Base-by-base conservation (phyloP, 2,888 invertebrate species). In the Petrolisthes manimaculis region DNA sequence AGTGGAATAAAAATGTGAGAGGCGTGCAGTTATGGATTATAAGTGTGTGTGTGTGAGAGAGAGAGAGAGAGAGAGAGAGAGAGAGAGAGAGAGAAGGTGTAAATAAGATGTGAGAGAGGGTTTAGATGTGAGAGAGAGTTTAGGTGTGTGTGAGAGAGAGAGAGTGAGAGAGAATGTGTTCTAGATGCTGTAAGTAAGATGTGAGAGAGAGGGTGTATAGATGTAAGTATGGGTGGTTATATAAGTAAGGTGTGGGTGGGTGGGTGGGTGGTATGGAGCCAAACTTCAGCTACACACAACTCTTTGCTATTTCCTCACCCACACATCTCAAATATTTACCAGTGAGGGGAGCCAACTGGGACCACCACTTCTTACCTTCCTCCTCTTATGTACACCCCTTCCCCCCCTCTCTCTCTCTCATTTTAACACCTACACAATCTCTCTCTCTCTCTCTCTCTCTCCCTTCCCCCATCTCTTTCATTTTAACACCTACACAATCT, bases 141-240 rank as follows among this genome's bases (percentile, higher is more conserved):
- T 54, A 37, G 9, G 9, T 71, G 56, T 74, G 74, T 4, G 74
- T 2, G 84, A 53, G 78, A 14, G 78, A 51, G 77, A 51, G 69
- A 54, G 69, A 54, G 83, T 67, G 83, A 61, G 91, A n/a, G 77
- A 67, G 37, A 24, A 14, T 9, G 51, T n/a, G n/a, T n/a, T n/a
- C n/a, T n/a, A n/a, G n/a, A n/a, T n/a, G n/a, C n/a, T 37, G 37
- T 37, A 37, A 37, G 37, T 0, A 37, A 37, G 37, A 37, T 37
- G 37, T 37, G 37, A 37, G 37, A 1, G 37, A 1, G 37, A 37
- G 37, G 37, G 37, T 37, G 37, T 37, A 37, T 37, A 37, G 37
- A 2, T 37, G 37, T 37, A 37, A 37, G 37, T 37, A 37, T 37
- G 37, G 37, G 37, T 37, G 37, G 37, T n/a, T n/a, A n/a, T 37